Evolutionary conservation across 92 coral and sea anemone genomes (phyloP), one percentile per base, ranked within the genome.

Genomic region (Palythoa grandiflora): DNA sequence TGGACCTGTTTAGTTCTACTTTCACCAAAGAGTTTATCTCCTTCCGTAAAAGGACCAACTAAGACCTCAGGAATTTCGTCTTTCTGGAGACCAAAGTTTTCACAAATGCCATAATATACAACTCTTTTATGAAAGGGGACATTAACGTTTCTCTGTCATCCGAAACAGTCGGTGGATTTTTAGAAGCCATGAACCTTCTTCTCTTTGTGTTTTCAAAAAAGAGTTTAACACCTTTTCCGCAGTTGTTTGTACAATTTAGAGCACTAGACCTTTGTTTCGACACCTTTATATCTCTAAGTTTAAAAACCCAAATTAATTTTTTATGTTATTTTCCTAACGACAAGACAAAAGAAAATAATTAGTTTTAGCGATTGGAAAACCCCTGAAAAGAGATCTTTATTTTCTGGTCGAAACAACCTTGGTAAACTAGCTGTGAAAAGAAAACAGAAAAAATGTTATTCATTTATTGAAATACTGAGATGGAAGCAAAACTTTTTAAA

Each of bases 101-200:
- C 10, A 38, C 50, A 78, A 57, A 78, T 37, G 70, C 16, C 35
- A 13, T 57, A 5, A 20, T 57, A 20, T 57, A 17, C 44, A 78
- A 36, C 20, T 14, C 16, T 4, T 9, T 5, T 13, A 76, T 51
- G 61, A 76, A 20, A 51, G 65, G 63, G 38, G 83, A 36, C 50
- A 57, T 78, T 36, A 17, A 6, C 21, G 51, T 78, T 35, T 78
- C 17, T 70, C 16, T 55, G 48, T 10, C 35, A 14, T 38, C 16
- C 2, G 13, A 78, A 54, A 11, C 3, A 28, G 38, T 35, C 36
- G 68, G 1, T 78, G 20, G 21, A 59, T 28, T 35, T 55, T 59
- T 78, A 44, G 83, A 78, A 78, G 83, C 83, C 83, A 78, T 78
- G 36, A 44, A 10, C 3, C 38, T 15, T 16, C 17, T 74, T 17